Conservation (phyloP, 1,140 invertebrate genomes). For the Bathynomus jamesi region DNA sequence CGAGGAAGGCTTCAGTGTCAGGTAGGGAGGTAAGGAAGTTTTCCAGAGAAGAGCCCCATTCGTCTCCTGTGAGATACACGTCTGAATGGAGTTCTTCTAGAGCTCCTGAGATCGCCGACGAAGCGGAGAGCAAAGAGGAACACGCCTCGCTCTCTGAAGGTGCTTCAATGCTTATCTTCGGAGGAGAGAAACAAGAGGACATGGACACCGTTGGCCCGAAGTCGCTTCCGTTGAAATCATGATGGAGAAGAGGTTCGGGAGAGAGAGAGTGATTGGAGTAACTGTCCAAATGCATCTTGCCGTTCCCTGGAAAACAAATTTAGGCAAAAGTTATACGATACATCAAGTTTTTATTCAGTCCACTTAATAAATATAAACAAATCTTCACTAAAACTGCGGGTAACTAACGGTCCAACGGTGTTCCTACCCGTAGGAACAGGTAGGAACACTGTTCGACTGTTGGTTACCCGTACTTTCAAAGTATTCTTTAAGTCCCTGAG, state of each 20-base stretch:
- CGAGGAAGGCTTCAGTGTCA: slow-evolving; percentile 13
- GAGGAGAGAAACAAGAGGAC: slow-evolving; percentile 7
- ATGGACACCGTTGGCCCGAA: not conserved
- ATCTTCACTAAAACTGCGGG: too few relatives aligned
- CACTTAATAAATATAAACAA: too few relatives aligned
- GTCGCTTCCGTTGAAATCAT: not conserved
- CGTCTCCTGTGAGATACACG: slow-evolving; percentile 31
- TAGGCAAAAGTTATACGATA: too few relatives aligned
- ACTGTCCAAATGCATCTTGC: not conserved
- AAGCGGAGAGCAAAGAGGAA: slow-evolving; percentile 5
- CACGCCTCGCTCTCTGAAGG: slow-evolving; percentile 1
- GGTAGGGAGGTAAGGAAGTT: slow-evolving; percentile 22
- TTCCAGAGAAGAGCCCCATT: slow-evolving; percentile 24
- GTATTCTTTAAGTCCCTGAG: too few relatives aligned
- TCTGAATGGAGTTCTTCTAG: slow-evolving; percentile 28
- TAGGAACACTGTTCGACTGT: too few relatives aligned
- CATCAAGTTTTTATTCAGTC: too few relatives aligned
- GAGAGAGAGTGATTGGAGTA: not conserved
- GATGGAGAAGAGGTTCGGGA: not conserved
- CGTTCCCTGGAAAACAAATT: not conserved
- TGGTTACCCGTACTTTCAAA: too few relatives aligned
- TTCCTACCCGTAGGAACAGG: too few relatives aligned
- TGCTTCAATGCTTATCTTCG: slow-evolving; percentile 30
- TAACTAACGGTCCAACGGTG: too few relatives aligned
- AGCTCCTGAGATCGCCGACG: slow-evolving; percentile 22